Base-by-base conservation (phyloP, 2,113 vertebrate genomes). In the Mesocricetus auratus region DNA sequence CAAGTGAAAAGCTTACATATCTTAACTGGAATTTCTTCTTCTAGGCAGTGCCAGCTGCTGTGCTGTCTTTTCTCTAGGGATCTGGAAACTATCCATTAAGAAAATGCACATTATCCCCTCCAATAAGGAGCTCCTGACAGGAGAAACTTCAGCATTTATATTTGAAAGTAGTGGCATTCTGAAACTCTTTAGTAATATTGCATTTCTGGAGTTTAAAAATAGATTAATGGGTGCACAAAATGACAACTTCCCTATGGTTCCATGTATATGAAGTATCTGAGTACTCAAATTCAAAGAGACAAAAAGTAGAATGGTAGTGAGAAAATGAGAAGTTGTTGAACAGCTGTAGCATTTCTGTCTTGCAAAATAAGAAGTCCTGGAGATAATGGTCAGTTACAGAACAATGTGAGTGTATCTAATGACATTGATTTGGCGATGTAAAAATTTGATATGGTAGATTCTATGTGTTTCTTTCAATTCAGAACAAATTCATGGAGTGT, bases 11-110 rank as follows among this genome's bases (percentile, higher is more conserved):
- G 58, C 89, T 95, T 95, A 88, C 58, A 96, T 86, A 88, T n/a
- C 15, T 74, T 89, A 90, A 82, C 56, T 95, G 91, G 85, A 96
- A 96, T 97, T 94, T 93, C 56, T 91, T 96, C 26, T 93, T 7
- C 42, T 86, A 73, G 45, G 39, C 12, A 2, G 94, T 96, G 74
- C 47, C 90, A 90, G 78, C 15, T 83, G 24, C 33, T 90, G 4
- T 96, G 33, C 91, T 86, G 33, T 81, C 15, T 96, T 92, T 95
- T 73, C 75, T 90, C 73, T 75, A 79, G 13, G 47, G 68, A 87
- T 87, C n/a, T 94, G 83, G 53, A 96, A 95, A 89, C 29, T 91
- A 42, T 58, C 74, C 11, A 93, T 69, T 82, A 83, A 94, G 24
- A 95, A 93, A 89, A 89, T 69, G 17, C 21, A 95, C 26, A 66